Evolutionary conservation across 2,797 vertebrate genomes (phyloP).

Genomic region (Melopsittacus undulatus): DNA sequence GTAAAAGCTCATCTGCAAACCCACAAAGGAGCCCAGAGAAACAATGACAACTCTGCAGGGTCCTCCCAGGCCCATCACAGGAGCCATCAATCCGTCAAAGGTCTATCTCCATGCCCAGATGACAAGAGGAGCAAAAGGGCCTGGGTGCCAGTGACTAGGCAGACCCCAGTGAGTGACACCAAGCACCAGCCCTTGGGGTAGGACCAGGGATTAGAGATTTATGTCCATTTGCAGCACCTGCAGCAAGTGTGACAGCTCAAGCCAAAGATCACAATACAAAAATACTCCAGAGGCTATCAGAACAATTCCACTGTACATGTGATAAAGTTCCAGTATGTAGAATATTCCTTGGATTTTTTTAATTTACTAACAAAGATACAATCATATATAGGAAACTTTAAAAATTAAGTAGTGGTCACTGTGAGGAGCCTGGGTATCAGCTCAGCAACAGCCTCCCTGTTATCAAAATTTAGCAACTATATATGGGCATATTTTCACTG

Average conservation of each 20-base stretch:
- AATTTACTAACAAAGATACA: background rate
- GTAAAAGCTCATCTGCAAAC: background rate
- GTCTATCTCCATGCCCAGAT: background rate
- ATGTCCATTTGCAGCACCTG: background rate
- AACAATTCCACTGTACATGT: background rate
- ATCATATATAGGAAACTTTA: background rate
- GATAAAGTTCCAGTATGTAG: background rate
- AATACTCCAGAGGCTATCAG: background rate
- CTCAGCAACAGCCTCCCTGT: background rate
- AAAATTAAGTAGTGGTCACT: background rate
- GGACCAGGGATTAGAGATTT: background rate
- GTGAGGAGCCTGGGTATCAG: background rate
- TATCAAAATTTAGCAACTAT: background rate
- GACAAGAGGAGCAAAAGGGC: background rate
- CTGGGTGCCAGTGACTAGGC: background rate
- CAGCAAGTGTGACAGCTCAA: background rate
- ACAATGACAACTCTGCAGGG: background rate
- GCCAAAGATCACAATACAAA: background rate
- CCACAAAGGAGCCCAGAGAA: background rate
- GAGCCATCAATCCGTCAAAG: background rate
- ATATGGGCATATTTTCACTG: rapidly evolving
- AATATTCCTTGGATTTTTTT: background rate
- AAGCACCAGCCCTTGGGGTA: rapidly evolving
- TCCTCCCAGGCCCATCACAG: background rate
- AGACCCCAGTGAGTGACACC: rapidly evolving